Evolutionary conservation across 2,113 vertebrate species (phyloP).

Genomic region (Prinia subflava): DNA sequence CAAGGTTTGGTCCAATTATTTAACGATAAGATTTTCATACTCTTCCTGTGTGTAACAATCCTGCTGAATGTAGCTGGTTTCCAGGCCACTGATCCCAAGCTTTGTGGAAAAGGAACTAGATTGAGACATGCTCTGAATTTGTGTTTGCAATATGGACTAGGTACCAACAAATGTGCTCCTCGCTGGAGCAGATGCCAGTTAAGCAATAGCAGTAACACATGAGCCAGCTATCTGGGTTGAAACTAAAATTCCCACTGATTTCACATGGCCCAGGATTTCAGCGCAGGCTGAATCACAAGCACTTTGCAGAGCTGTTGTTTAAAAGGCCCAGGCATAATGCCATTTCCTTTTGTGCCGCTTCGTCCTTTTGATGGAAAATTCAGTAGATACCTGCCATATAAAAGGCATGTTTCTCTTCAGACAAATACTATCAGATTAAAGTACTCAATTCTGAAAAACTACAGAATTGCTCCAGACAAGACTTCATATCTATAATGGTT

Average conservation of each 20-base stretch:
- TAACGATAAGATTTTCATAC: fast-evolving
- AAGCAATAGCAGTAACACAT: not conserved
- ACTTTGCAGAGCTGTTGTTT: not conserved
- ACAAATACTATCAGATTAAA: not conserved
- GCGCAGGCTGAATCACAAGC: conserved; percentile 22
- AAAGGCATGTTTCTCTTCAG: not conserved
- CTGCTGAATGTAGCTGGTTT: not conserved
- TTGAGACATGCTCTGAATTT: not conserved
- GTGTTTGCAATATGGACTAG: not conserved
- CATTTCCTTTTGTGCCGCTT: not conserved
- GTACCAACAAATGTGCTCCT: not conserved
- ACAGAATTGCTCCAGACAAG: not conserved
- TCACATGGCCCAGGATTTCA: not conserved
- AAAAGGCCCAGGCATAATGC: not conserved
- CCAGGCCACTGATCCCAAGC: not conserved
- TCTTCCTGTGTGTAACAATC: not conserved
- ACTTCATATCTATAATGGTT: fast-evolving
- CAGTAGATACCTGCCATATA: not conserved
- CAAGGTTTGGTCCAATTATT: too few relatives aligned
- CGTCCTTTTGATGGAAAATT: not conserved
- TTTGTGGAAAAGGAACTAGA: not conserved
- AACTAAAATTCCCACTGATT: not conserved
- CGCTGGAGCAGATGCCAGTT: not conserved
- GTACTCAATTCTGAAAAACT: not conserved
- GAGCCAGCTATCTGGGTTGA: not conserved